Evolutionary conservation across 2,113 vertebrate species (phyloP), one percentile per base, ranked within the genome.

Genomic region (Ciconia boyciana): DNA sequence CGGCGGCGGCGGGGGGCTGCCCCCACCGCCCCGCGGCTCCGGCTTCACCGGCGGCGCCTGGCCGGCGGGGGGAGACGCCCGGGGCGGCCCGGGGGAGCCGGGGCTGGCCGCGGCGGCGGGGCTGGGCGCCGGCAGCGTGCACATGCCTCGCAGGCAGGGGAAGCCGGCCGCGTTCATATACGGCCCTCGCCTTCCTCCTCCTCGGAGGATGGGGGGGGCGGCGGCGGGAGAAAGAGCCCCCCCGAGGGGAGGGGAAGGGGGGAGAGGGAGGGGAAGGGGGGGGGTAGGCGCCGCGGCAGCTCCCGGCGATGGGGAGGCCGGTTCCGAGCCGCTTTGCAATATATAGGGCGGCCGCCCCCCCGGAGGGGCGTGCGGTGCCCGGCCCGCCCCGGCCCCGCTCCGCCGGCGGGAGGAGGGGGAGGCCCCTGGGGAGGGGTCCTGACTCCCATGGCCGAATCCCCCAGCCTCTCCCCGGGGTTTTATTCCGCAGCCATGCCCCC

Each of bases 221-320:
- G 41, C 54, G 61, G 52, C 11, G 54, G 83, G 62, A 81, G 57
- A 84, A 95, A 72, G 19, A 36, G 5, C 58, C 80, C 87, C 86
- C 88, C 75, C 78, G 11, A 29, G 44, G 84, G 84, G 44, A 34
- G 32, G 88, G 89, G 65, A 87, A 52, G 34, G 46, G 75, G 60
- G 91, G 58, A 64, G 21, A 49, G 64, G 91, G 65, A 55, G 55
- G 89, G 86, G 54, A 69, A 12, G 39, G 80, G 72, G 43, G n/a
- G 9, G 29, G 74, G 5, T 36, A 71, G 71, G 85, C 24, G 55
- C 82, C 18, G 74, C 72, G 25, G 89, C 97, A 57, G 97, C 96
- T 96, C 98, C 98, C 32, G 97, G 98, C 91, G 98, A 98, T 98
- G 98, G 99, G 98, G 98, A 98, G 98, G 98, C 98, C 98, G 98